Evolutionary conservation across 2,888 invertebrate species (phyloP), one percentile per base, ranked within the genome.

Genomic region (Pristionchus arcanus): DNA sequence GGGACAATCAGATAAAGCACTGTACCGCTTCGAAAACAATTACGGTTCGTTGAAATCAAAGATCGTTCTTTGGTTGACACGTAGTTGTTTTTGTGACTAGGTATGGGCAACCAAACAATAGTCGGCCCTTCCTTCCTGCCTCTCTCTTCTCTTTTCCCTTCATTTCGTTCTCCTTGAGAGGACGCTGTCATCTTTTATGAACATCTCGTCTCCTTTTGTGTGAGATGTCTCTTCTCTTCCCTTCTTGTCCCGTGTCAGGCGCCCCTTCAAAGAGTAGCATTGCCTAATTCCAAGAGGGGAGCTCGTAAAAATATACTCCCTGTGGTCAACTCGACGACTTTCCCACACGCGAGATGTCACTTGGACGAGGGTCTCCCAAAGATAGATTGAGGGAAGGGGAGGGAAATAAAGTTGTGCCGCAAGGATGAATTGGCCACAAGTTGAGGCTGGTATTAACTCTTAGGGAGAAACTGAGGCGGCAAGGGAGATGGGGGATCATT

Each of bases 341-440:
- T 77, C 49, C 77, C 77, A 77, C 77, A 77, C 77, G 77, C 77
- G 42, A 77, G 42, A 77, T 77, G 77, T 77, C 77, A 77, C 77
- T 74, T 21, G 42, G 77, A 37, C 49, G 77, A 77, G 42, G 42
- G 9, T n/a, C 21, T 11, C 25, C 42, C 77, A 77, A n/a, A 77
- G 77, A 77, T 37, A 37, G 37, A 77, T 19, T n/a, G 42, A 28
- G 68, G 31, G 37, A 42, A 77, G 37, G 74, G 37, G 37, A 49
- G 28, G 13, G 77, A 25, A 42, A 3, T 34, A 25, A 77, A 77
- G 34, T 71, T 71, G 71, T 31, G 34, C 15, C 13, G 34, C 28
- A 11, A 34, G 31, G 34, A 34, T 77, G 71, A 66, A 66, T 59
- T 59, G 59, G n/a, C 66, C 66, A 66, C n/a, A 66, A 15, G 28